Percentiles rank a stretch among this genome's conserved stretches.
These are phyloP conservation scores for Cyphomyrmex costatus DNA, from an alignment of 1,140 invertebrate genomes.

Conservation along the genomic window DNA sequence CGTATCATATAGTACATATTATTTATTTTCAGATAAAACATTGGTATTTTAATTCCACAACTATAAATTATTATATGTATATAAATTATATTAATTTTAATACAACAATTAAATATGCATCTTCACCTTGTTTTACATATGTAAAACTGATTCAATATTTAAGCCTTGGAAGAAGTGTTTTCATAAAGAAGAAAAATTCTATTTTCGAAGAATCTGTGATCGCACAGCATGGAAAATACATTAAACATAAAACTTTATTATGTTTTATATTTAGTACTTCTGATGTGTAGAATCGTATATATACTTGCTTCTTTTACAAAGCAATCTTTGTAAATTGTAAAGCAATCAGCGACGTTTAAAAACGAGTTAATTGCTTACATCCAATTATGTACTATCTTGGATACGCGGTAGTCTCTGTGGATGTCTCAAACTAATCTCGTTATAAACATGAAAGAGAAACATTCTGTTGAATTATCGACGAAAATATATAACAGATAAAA, in stretches of 20 bases:
- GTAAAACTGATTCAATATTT: not conserved
- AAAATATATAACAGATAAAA: not conserved
- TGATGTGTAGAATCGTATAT: constrained; percentile 7
- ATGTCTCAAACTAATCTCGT: constrained; percentile 21
- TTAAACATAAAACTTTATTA: constrained; percentile 37
- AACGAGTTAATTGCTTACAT: constrained; percentile 42
- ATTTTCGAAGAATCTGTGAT: not conserved
- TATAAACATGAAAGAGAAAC: constrained; percentile 43
- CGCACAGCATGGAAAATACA: not conserved
- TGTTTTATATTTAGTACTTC: not conserved
- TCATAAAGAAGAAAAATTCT: not conserved
- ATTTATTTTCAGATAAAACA: not conserved
- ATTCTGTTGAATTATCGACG: constrained; percentile 26
- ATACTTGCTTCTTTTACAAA: constrained; percentile 21
- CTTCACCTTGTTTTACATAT: not conserved
- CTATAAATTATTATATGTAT: constrained; percentile 1
- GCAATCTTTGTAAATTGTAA: constrained; percentile 18
- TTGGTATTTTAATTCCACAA: not conserved
- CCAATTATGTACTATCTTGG: constrained; percentile 26
- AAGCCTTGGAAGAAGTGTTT: not conserved
- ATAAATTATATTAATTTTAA: not conserved
- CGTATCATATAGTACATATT: not conserved
- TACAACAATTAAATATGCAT: not conserved
- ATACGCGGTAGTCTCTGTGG: constrained; percentile 28
- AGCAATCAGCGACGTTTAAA: constrained; percentile 36